Evolutionary conservation across 2,113 vertebrate species (phyloP).

Genomic region (Nettapus auritus): DNA sequence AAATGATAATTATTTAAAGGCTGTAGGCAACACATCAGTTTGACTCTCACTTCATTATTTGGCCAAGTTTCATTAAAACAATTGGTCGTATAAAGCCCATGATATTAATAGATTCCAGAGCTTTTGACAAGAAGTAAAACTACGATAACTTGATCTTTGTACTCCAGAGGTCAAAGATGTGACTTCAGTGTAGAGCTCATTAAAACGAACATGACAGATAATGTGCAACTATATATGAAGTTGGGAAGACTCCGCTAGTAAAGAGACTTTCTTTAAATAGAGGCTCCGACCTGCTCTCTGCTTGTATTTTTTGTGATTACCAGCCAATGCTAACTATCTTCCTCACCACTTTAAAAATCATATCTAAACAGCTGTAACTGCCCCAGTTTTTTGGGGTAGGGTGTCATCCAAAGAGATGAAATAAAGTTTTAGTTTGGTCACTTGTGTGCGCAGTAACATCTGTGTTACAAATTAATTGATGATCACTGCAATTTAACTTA

Average conservation of each 20-base stretch:
- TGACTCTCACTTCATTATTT: conserved; percentile 42
- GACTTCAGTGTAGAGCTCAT: conserved; percentile 55
- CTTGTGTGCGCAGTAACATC: not conserved
- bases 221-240: not conserved
- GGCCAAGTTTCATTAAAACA: conserved; percentile 31
- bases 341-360: not conserved
- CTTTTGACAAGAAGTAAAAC: conserved; percentile 37
- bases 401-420: not conserved
- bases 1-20: conserved; percentile 55
- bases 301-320: not conserved
- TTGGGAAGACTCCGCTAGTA: not conserved
- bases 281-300: not conserved
- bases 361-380: not conserved
- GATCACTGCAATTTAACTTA: not conserved
- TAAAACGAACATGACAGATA: conserved; percentile 52
- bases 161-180: conserved; percentile 34
- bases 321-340: not conserved
- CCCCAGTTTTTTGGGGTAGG: not conserved
- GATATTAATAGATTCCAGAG: conserved; percentile 30
- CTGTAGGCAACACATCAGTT: conserved; percentile 31
- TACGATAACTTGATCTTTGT: conserved; percentile 53
- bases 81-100: conserved; percentile 9
- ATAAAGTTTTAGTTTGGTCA: not conserved
- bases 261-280: not conserved
- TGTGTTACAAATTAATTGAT: not conserved